Conservation (phyloP, 2,113 vertebrate species). For the Naja naja region DNA sequence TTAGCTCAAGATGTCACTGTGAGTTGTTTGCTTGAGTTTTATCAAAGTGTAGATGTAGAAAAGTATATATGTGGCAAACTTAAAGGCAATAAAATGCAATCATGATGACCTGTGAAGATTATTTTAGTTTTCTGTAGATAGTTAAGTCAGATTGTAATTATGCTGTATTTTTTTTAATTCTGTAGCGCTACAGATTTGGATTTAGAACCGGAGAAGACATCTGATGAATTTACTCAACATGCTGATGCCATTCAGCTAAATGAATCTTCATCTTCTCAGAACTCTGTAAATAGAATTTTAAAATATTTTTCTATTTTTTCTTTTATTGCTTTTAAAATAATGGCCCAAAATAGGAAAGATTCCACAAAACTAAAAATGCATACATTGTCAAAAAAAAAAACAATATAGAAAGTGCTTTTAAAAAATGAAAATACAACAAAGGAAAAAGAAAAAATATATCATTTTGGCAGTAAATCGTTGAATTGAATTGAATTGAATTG, state of each 20-base stretch:
- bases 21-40: background rate
- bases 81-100: background rate
- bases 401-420: background rate
- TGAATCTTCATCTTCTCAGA: constrained; percentile 30
- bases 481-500: too few relatives aligned
- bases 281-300: constrained; percentile 36
- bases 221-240: background rate
- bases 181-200: background rate
- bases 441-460: background rate
- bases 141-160: background rate
- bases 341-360: background rate
- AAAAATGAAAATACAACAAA: background rate
- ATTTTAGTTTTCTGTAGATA: background rate
- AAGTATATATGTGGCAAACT: background rate
- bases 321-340: background rate
- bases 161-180: background rate
- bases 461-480: background rate
- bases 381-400: background rate
- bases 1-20: background rate
- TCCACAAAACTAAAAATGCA: background rate
- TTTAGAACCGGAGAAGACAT: background rate
- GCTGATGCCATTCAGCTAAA: background rate
- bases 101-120: background rate
- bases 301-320: background rate
- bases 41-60: background rate